These are phyloP conservation scores for Pygoscelis adeliae DNA, from an alignment of 2,113 vertebrate species.

Conservation along the genomic window DNA sequence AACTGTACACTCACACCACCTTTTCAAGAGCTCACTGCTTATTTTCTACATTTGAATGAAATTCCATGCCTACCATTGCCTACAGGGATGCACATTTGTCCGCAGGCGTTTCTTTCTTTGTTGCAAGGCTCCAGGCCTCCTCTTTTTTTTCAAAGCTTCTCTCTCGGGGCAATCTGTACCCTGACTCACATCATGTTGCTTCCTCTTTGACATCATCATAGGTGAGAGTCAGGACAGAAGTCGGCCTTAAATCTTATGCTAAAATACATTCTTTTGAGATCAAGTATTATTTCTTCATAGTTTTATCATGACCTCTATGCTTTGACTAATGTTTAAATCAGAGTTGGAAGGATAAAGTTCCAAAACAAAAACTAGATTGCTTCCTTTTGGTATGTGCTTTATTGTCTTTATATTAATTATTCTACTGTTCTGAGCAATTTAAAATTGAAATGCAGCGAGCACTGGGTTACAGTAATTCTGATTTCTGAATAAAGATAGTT, in stretches of 20 bases:
- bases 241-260: not conserved
- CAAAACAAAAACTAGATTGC: not conserved
- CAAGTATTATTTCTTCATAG: not conserved
- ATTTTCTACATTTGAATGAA: slow-evolving; percentile 16
- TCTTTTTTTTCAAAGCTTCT: slow-evolving; percentile 24
- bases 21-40: not conserved
- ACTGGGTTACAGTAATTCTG: not conserved
- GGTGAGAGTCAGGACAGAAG: not conserved
- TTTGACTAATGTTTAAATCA: not conserved
- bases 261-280: not conserved
- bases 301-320: not conserved
- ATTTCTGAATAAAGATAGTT: not conserved
- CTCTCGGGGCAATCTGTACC: not conserved
- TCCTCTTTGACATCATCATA: not conserved
- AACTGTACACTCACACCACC: not conserved
- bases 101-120: not conserved
- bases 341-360: not conserved
- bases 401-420: not conserved
- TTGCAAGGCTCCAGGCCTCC: not conserved
- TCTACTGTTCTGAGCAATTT: not conserved
- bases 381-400: not conserved
- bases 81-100: not conserved
- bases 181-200: not conserved
- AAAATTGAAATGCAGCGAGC: not conserved
- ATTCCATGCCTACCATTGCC: not conserved